Percentiles rank a stretch among this genome's conserved stretches.
These are phyloP conservation scores for Lutraria rhynchaena DNA, from an alignment of 1,140 invertebrate genomes.

Conservation along the genomic window DNA sequence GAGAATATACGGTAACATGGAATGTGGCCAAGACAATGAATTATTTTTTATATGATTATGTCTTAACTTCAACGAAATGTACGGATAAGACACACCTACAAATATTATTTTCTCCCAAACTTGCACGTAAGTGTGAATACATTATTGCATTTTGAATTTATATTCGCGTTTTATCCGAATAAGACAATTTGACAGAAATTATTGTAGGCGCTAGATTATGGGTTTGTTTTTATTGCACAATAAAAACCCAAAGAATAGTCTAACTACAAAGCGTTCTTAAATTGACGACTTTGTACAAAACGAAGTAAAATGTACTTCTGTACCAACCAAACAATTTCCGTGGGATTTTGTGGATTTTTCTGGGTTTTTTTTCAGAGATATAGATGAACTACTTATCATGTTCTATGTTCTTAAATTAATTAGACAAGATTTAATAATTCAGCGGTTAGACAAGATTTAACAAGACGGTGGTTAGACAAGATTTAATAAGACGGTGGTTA, in stretches of 20 bases:
- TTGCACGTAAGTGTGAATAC: conserved; percentile 20
- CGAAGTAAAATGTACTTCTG: no score
- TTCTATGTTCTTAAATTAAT: no score
- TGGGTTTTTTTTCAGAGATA: no score
- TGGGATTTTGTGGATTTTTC: no score
- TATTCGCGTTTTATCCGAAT: conserved; percentile 41
- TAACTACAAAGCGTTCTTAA: conserved; percentile 46
- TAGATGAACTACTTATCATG: no score
- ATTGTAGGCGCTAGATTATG: conserved; percentile 34
- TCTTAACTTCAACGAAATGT: conserved; percentile 16
- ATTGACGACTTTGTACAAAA: conserved; percentile 44
- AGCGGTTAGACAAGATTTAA: no score
- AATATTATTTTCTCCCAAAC: background rate
- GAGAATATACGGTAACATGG: no score
- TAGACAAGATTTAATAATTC: no score
- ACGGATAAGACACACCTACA: background rate
- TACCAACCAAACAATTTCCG: no score
- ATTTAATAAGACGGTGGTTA: no score
- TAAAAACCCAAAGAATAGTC: conserved; percentile 46
- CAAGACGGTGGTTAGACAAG: no score
- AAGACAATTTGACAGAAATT: conserved; percentile 19
- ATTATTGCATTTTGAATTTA: conserved; percentile 47
- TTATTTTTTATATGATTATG: conserved; percentile 1
- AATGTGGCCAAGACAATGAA: conserved; percentile 28
- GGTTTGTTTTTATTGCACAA: conserved; percentile 40